Conservation (phyloP, 2,888 invertebrate species). For the Eupithecia subumbrata region DNA sequence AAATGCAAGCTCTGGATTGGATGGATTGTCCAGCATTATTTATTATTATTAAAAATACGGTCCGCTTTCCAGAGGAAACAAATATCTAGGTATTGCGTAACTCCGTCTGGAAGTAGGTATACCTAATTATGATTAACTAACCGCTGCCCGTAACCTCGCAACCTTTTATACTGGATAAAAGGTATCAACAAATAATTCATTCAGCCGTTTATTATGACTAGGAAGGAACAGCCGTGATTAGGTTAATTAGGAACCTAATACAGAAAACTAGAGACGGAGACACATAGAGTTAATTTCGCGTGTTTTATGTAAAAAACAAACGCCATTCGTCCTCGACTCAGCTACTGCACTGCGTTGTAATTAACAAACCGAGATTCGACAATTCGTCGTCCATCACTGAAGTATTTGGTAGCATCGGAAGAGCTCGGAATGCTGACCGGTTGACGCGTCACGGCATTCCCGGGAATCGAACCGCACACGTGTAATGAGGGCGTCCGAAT, state of each 20-base stretch:
- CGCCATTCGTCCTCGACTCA: not conserved
- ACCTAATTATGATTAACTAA: not conserved
- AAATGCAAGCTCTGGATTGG: too few species aligned
- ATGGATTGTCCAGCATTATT: too few species aligned
- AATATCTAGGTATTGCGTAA: not conserved
- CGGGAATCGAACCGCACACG: slow-evolving; percentile 10
- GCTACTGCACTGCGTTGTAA: not conserved
- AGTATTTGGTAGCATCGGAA: slow-evolving; percentile 11
- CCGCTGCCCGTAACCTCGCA: not conserved
- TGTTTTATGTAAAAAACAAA: not conserved
- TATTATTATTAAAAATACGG: too few species aligned
- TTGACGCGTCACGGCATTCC: slow-evolving; percentile 38
- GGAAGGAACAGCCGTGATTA: not conserved
- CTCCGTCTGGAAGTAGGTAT: not conserved
- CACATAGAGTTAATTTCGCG: not conserved
- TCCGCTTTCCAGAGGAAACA: not conserved
- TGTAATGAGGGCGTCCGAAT: slow-evolving; percentile 25
- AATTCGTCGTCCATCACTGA: slow-evolving; percentile 1
- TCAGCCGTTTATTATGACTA: not conserved
- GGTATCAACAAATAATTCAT: not conserved
- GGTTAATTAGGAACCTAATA: not conserved
- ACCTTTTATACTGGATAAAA: not conserved
- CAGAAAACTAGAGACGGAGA: not conserved
- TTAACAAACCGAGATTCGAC: not conserved
- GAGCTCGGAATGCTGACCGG: slow-evolving; percentile 35